Evolutionary conservation across 2,113 vertebrate genomes (phyloP).

Genomic region (Pogonocichla stellata): DNA sequence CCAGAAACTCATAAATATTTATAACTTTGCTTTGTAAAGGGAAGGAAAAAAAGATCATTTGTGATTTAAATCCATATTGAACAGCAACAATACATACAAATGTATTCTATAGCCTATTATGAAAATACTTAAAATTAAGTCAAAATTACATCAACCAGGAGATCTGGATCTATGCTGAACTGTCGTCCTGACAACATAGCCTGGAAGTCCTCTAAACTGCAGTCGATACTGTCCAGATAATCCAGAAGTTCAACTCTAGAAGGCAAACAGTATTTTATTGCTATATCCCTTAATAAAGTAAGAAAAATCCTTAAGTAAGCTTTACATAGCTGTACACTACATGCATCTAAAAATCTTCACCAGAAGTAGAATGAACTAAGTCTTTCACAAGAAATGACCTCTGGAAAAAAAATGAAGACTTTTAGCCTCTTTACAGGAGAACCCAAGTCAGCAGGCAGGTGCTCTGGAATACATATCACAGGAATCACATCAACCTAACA

Average conservation of each 20-base stretch:
- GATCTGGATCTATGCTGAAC: conserved; percentile 87
- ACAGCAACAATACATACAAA: not conserved
- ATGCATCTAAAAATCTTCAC: not conserved
- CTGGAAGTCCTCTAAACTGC: conserved; percentile 97
- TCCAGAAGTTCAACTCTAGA: conserved; percentile 93
- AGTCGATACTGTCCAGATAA: conserved; percentile 98
- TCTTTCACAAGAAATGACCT: not conserved
- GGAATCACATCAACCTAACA: not conserved
- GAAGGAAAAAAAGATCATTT: not conserved
- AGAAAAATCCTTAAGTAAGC: not conserved
- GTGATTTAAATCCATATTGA: not conserved
- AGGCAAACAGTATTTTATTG: not conserved
- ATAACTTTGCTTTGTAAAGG: not conserved
- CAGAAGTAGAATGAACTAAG: not conserved
- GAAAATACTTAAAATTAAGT: not conserved
- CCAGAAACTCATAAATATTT: not conserved
- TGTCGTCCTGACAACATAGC: conserved; percentile 93
- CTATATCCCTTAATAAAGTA: not conserved
- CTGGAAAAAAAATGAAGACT: not conserved
- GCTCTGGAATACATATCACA: not conserved
- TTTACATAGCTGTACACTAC: not conserved
- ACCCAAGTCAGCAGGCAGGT: not conserved
- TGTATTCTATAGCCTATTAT: not conserved
- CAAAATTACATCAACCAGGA: conserved; percentile 83
- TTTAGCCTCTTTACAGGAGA: not conserved